Base-by-base conservation (phyloP, 2,797 vertebrate genomes). In the Squalus acanthias region DNA sequence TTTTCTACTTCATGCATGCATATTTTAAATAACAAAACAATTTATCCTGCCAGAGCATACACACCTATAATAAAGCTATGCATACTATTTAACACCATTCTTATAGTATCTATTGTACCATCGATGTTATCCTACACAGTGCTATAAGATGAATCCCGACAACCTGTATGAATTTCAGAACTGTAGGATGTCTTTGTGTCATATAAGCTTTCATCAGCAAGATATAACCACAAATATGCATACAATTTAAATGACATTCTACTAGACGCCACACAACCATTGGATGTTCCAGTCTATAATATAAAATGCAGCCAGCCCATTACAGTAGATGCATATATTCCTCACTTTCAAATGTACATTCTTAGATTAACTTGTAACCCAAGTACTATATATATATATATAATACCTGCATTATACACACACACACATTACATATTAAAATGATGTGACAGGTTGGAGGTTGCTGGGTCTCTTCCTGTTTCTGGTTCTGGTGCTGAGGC, bases 401-500 rank as follows among this genome's bases (percentile, higher is more conserved):
- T 13, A 67, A 67, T 67, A 63, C 63, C 63, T 85, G 15, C 7
- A 79, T 13, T 57, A 57, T 57, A 57, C 53, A 57, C 53, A 57
- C 53, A 57, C 53, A 57, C 53, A 67, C 22, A 22, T 39, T 93
- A 93, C 91, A 93, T 67, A 67, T 93, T n/a, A 39, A 85, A 67
- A 93, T n/a, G 91, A 67, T 69, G 89, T 92, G 89, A 39, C 89
- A 50, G 94, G 46, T 50, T 50, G 94, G 46, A 95, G 94, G 94
- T 53, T 95, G 69, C 26, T 17, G 24, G 94, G 70, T 74, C 69
- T 53, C 94, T 95, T 95, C 94, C 94, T 95, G 94, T 95, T 95
- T 95, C 91, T 93, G 91, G 57, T 39, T 93, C 39, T 95, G 94
- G 50, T 95, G 69, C 94, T 95, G 94, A 95, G 29, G 93, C 67